A percentile compares a stretch with the other conserved stretches of the same genome.
phyloP scores from a whole-genome alignment of 2,113 vertebrate genomes.

The Actenoides lindsayi region DNA sequence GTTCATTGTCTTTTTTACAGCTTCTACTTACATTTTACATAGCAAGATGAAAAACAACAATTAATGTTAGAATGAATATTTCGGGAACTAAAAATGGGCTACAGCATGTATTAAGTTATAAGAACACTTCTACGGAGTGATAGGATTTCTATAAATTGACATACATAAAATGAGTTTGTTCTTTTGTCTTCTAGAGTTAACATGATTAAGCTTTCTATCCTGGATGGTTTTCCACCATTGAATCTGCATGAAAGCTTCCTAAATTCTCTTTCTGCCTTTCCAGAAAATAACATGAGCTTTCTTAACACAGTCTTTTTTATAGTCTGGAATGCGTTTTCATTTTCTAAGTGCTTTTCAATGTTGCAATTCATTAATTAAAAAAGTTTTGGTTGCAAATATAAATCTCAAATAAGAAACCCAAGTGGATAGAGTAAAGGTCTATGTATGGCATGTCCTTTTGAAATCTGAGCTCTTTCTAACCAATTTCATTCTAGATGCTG shows the following conservation, averaged over 20 bases:
- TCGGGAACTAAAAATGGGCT: background rate
- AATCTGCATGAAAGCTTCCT: conserved; percentile 35
- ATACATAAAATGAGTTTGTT: background rate
- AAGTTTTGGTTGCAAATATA: background rate
- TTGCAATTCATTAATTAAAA: background rate
- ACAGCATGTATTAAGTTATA: background rate
- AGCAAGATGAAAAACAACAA: background rate
- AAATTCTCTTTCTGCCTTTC: conserved; percentile 41
- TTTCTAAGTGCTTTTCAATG: conserved; percentile 51
- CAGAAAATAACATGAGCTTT: conserved; percentile 19
- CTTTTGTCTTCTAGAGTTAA: conserved; percentile 14
- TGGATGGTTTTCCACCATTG: background rate
- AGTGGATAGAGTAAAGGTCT: background rate
- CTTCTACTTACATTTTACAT: background rate
- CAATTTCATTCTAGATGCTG: background rate
- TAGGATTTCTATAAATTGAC: background rate
- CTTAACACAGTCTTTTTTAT: background rate
- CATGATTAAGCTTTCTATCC: background rate
- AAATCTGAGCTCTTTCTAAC: background rate
- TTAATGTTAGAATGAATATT: background rate
- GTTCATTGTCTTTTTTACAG: background rate
- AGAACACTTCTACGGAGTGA: background rate
- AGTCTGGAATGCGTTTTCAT: conserved; percentile 22
- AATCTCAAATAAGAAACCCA: background rate
- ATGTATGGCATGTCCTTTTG: background rate